Evolutionary conservation across 2,797 vertebrate species (phyloP), one percentile per base, ranked within the genome.

Genomic region (Arctocebus calabarensis): DNA sequence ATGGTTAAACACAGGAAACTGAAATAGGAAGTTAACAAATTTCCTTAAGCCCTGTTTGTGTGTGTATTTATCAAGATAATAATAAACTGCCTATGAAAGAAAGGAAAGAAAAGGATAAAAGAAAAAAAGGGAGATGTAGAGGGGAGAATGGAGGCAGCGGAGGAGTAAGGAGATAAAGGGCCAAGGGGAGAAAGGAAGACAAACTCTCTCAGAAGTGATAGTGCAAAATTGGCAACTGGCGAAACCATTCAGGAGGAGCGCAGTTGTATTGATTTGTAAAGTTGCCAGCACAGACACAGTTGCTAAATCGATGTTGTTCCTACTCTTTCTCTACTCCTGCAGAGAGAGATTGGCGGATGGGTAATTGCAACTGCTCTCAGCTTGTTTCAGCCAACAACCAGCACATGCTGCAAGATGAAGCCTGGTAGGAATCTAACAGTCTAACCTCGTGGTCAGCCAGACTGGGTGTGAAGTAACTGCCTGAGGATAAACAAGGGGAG

Each of bases 21-120:
- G 52, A 91, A 96, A 70, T 1, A 57, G 1, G 11, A 64, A 90
- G 40, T 73, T 66, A 37, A 84, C 57, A 55, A 20, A 25, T 32
- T 34, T 25, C 19, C n/a, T 61, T 61, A 85, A 61, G 64, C 52
- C 3, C 10, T 85, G 14, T 1, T 7, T 22, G 68, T 57, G 13
- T 48, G 23, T n/a, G 45, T 37, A 79, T 84, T 59, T 59, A 64
- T 7, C 40, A 93, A 94, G 3, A 93, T 85, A 94, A 40, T 27
- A 75, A 66, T 45, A 32, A 97, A 93, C 1, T 79, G 0, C 3
- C 3, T 55, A 5, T 70, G 10, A 88, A 88, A 79, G 2, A 74
- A 25, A 90, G 27, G 82, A 3, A 45, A 52, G 5, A 32, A 8
- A 4, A 37, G 3, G 11, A 40, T 0, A 0, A 0, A 32, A 45